phyloP scores from a whole-genome alignment of 2,888 invertebrate genomes.

The Callyntrura sp. region DNA sequence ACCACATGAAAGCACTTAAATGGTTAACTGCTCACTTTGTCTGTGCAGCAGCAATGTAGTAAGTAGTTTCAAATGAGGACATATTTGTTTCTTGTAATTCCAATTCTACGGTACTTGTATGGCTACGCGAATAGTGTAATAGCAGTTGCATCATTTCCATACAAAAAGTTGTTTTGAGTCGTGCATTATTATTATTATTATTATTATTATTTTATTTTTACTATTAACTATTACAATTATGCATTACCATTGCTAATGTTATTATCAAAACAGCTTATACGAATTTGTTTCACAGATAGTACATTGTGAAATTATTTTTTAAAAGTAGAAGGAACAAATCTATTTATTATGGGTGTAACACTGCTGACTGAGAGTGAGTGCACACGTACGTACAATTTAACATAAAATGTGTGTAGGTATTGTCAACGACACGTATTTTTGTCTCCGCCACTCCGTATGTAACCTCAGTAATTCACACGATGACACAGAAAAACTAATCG shows the following conservation, averaged over 20 bases:
- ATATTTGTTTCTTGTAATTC: slow-evolving; percentile 52
- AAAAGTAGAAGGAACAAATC: slow-evolving; percentile 8
- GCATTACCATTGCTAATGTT: slow-evolving; percentile 49
- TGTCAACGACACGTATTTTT: background rate
- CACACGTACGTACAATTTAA: background rate
- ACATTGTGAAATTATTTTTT: slow-evolving; percentile 45
- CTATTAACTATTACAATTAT: slow-evolving; percentile 44
- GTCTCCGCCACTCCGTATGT: background rate
- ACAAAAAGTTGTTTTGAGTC: slow-evolving; percentile 60
- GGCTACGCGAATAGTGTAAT: slow-evolving; percentile 38
- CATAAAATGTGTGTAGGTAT: slow-evolving; percentile 16
- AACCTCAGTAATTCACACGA: slow-evolving; percentile 9
- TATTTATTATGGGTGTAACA: slow-evolving; percentile 47
- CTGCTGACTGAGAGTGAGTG: too few species aligned
- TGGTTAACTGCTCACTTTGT: slow-evolving; percentile 45
- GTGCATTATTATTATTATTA: background rate
- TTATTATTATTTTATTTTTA: background rate
- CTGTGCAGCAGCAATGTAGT: slow-evolving; percentile 5
- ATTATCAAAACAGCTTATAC: slow-evolving; percentile 35
- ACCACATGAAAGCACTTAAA: slow-evolving; percentile 36
- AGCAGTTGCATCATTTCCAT: slow-evolving; percentile 68
- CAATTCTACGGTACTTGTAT: slow-evolving; percentile 43
- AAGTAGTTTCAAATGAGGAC: slow-evolving; percentile 67
- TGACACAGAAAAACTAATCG: slow-evolving; percentile 46
- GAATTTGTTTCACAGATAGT: slow-evolving; percentile 37